These are phyloP conservation scores for Tragulus kanchil DNA, from an alignment of 2,113 vertebrate species.

Conservation along the genomic window DNA sequence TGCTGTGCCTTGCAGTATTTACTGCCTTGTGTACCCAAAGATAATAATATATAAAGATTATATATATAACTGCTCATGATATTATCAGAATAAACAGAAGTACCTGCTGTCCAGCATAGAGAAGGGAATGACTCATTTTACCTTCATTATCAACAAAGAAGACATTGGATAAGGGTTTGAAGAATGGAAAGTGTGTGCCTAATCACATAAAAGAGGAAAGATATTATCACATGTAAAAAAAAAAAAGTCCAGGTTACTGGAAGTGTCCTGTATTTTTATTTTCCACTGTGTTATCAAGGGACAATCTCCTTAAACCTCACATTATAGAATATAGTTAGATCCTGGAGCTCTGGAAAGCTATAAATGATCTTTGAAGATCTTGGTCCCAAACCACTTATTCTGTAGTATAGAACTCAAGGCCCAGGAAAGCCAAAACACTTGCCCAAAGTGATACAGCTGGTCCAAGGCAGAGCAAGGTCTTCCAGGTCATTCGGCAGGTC, in stretches of 20 bases:
- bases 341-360: not conserved
- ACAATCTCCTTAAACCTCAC: not conserved
- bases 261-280: not conserved
- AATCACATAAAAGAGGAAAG: not conserved
- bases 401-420: not conserved
- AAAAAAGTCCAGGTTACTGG: not conserved
- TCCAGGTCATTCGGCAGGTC: accelerated
- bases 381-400: not conserved
- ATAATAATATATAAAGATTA: not conserved
- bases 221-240: not conserved
- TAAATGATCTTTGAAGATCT: not conserved
- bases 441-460: accelerated
- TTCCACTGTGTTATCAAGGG: not conserved
- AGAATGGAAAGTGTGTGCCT: not conserved
- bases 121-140: not conserved
- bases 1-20: too few species aligned
- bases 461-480: not conserved
- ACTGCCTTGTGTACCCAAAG: not conserved
- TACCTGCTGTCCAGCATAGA: not conserved
- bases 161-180: not conserved
- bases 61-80: not conserved
- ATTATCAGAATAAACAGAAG: not conserved
- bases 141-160: not conserved
- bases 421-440: too few species aligned
- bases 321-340: not conserved